Percentiles rank a stretch among this genome's conserved stretches.
phyloP scores from a whole-genome alignment of 2,797 vertebrate genomes.

The Rhynchotus rufescens region DNA sequence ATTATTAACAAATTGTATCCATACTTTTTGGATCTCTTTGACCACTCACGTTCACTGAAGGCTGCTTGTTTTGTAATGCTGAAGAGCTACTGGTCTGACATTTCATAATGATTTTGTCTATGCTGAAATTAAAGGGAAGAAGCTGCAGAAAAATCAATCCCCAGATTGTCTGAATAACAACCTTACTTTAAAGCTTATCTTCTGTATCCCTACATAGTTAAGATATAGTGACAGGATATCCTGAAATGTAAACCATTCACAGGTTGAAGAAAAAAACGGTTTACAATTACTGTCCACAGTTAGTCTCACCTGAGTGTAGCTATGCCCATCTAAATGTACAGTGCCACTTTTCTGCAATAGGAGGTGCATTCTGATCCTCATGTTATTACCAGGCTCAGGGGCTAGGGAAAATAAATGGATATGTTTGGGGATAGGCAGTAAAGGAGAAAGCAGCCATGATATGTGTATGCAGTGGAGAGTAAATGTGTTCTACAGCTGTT shows the following conservation, averaged over 20 bases:
- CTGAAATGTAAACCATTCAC: not conserved
- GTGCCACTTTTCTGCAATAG: not conserved
- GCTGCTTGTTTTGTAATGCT: not conserved
- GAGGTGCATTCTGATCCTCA: not conserved
- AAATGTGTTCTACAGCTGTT: conserved; percentile 56
- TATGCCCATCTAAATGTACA: not conserved
- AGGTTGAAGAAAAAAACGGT: not conserved
- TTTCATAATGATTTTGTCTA: not conserved
- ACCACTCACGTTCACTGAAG: not conserved
- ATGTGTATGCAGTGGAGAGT: not conserved
- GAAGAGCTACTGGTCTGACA: not conserved
- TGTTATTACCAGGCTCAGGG: not conserved
- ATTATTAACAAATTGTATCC: not conserved
- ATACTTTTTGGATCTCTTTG: not conserved
- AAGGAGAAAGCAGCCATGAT: conserved; percentile 8
- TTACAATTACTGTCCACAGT: not conserved
- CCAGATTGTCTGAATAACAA: not conserved
- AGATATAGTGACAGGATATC: not conserved
- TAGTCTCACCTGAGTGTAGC: not conserved
- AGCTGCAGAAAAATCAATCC: not conserved
- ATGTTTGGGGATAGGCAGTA: not conserved
- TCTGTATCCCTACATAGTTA: not conserved
- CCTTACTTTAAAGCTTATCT: not conserved
- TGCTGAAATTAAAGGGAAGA: not conserved
- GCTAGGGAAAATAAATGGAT: not conserved